Evolutionary conservation across 2,113 vertebrate species (phyloP).

Genomic region (Speoplatyrhinus poulsoni): DNA sequence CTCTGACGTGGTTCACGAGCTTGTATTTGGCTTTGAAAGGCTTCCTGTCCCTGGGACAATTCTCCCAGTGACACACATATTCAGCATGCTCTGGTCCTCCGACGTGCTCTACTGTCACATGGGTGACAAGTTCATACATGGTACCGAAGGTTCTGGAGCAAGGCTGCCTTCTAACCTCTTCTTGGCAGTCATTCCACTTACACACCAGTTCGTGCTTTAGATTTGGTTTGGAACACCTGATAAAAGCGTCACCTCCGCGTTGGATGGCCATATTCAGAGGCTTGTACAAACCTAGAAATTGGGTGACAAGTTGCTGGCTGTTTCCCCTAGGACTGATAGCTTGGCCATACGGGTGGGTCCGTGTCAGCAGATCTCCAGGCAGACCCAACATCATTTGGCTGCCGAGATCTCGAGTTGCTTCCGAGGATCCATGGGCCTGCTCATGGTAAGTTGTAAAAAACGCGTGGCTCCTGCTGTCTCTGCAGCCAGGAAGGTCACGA

Average conservation of each 20-base stretch:
- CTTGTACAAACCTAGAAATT: conserved; percentile 70
- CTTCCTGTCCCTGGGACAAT: conserved; percentile 59
- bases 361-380: conserved; percentile 66
- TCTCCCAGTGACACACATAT: conserved; percentile 77
- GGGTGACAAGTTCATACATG: conserved; percentile 81
- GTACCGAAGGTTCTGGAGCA: conserved; percentile 77
- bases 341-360: conserved; percentile 64
- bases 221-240: conserved; percentile 68
- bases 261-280: conserved; percentile 71
- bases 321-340: conserved; percentile 61
- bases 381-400: conserved; percentile 72
- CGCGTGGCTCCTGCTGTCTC: conserved; percentile 70
- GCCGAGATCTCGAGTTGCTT: conserved; percentile 61
- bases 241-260: conserved; percentile 63
- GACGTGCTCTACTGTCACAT: conserved; percentile 80
- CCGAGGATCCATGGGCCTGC: conserved; percentile 76
- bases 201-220: conserved; percentile 76
- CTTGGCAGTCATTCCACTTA: conserved; percentile 75
- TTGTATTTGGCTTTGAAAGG: conserved; percentile 78
- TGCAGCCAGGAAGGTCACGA: conserved; percentile 72
- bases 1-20: conserved; percentile 74
- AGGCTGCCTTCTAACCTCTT: conserved; percentile 63
- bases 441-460: conserved; percentile 77
- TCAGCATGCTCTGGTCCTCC: conserved; percentile 75
- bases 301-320: conserved; percentile 73